Evolutionary conservation across 2,888 invertebrate genomes (phyloP), one percentile per base, ranked within the genome.

Genomic region (Apamea epomidion): DNA sequence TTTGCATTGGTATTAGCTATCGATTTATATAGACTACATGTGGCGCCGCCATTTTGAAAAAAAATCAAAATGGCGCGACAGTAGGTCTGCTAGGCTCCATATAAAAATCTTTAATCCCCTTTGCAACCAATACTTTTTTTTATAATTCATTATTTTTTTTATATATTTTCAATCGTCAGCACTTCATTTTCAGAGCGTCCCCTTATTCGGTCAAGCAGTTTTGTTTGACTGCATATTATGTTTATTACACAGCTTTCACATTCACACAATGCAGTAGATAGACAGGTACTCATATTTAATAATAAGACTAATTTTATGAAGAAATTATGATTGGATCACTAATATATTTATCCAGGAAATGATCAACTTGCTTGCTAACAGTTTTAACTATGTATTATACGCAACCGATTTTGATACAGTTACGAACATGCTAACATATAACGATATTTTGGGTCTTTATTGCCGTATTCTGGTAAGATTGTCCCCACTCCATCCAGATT

Each of bases 161-260:
- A 16, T 45, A 48, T 16, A 18, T 25, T 18, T 16, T 29, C 54
- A 77, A 81, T 84, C 78, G 87, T 82, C 80, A 84, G 80, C 80
- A 78, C 82, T 67, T 51, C 7, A 67, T 82, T 78, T 48, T 79
- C 80, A 81, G 62, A 74, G 37, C 72, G 82, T 87, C 76, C 70
- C 68, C 2, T 16, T 58, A 71, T 45, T 69, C 21, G 62, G 29
- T 62, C 7, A 32, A 73, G 69, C 81, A 74, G 71, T 84, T 51
- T 60, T 42, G 25, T 45, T 37, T 69, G 58, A 78, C 85, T 73
- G 76, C 64, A 29, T 71, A 64, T 76, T 62, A 80, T 69, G 18
- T 72, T 60, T 65, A 80, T 32, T 51, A 76, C 82, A 78, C 79
- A 58, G 86, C 84, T 85, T 85, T 70, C 86, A 85, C 84, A 77